Evolutionary conservation across 2,888 invertebrate species (phyloP).

Genomic region (Phytoseiulus persimilis): DNA sequence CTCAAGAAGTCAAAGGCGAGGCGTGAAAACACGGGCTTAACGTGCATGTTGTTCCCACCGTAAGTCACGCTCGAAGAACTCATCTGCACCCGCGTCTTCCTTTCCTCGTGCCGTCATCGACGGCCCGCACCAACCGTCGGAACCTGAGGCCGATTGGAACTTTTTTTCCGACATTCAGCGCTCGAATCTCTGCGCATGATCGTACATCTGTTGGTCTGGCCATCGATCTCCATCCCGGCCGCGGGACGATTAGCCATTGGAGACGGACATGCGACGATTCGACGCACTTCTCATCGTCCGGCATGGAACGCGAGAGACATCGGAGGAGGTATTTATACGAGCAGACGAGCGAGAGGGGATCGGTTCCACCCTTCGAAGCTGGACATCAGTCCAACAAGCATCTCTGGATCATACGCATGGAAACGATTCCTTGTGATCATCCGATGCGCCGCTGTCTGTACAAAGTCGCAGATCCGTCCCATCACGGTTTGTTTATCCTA

Average conservation of each 20-base stretch:
- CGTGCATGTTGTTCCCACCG: too few species aligned
- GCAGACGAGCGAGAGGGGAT: neutral
- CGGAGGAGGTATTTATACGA: neutral
- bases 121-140: too few species aligned
- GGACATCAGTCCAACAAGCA: neutral
- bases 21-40: too few species aligned
- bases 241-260: neutral
- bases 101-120: too few species aligned
- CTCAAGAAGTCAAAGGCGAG: too few species aligned
- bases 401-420: neutral
- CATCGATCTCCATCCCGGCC: neutral
- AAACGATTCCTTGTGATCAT: neutral
- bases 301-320: neutral
- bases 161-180: too few species aligned
- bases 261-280: neutral
- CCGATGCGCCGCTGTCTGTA: neutral
- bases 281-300: neutral
- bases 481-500: neutral
- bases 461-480: neutral
- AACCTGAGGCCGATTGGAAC: too few species aligned
- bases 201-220: neutral
- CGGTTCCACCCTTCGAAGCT: neutral
- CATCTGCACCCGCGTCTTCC: too few species aligned
- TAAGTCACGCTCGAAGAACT: too few species aligned
- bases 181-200: neutral